Percentiles rank a stretch among this genome's conserved stretches.
These are phyloP conservation scores for Drosophila hydei DNA, from an alignment of 1,140 invertebrate genomes.

Conservation along the genomic window DNA sequence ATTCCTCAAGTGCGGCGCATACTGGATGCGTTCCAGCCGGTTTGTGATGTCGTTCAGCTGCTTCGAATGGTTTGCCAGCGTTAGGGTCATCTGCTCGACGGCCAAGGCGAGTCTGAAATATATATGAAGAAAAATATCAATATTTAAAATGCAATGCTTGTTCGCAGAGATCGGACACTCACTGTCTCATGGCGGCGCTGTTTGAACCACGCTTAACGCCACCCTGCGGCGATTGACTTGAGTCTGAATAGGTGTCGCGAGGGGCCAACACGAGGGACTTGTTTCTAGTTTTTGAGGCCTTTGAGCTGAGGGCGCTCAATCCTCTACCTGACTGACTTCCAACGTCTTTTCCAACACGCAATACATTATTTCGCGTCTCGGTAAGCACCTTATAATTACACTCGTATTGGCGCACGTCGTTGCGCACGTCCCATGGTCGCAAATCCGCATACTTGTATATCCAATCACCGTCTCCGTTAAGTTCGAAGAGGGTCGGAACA, in stretches of 20 bases:
- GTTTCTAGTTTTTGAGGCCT: conserved; percentile 51
- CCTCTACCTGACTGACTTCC: conserved; percentile 19
- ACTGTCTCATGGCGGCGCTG: conserved; percentile 56
- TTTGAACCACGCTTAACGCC: conserved; percentile 53
- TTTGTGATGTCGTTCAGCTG: conserved; percentile 66
- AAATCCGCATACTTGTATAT: conserved; percentile 90
- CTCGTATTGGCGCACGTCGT: conserved; percentile 93
- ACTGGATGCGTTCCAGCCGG: conserved; percentile 74
- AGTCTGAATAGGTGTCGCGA: conserved; percentile 77
- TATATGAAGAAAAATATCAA: not conserved
- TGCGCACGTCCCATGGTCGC: conserved; percentile 92
- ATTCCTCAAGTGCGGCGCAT: conserved; percentile 45
- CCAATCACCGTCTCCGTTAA: conserved; percentile 87
- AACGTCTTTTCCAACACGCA: conserved; percentile 11
- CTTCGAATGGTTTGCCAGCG: conserved; percentile 66
- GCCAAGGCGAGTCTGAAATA: conserved; percentile 56
- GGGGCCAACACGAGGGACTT: conserved; percentile 54
- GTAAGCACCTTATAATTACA: conserved; percentile 89
- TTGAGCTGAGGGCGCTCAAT: conserved; percentile 3
- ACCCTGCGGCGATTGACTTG: conserved; percentile 74
- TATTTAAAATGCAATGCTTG: not conserved
- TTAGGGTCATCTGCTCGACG: conserved; percentile 69
- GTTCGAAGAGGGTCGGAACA: conserved; percentile 89
- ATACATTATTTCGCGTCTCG: conserved; percentile 87
- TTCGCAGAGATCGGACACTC: not conserved